Base-by-base conservation (phyloP, 2,113 vertebrate species). In the Phrynosoma platyrhinos region DNA sequence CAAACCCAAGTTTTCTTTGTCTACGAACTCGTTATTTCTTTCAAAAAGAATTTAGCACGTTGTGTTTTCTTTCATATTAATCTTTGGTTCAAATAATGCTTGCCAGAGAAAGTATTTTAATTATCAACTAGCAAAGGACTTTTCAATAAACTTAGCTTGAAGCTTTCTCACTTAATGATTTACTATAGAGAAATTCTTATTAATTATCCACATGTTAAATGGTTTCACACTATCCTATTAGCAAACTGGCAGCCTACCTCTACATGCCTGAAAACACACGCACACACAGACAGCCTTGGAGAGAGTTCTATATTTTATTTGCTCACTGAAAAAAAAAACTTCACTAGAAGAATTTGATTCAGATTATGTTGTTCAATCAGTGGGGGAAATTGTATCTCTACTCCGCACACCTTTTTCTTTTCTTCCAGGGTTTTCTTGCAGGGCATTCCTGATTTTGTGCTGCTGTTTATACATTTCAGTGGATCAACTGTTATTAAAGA, bases 391-490 rank as follows among this genome's bases (percentile, higher is more conserved):
- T 36, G 62, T n/a, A 40, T 27, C 52, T 55, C 32, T 3, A 25
- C 8, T 4, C 9, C 6, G 1, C 7, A 1, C 6, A 62, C 1
- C 20, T 52, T 27, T 8, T 13, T 13, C 25, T 47, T 5, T 2
- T 7, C 1, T 10, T 21, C 25, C 21, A 83, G 52, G 53, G 8
- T 2, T 53, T 42, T 62, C 23, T 14, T 78, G 5, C 58, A 69
- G 4, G 18, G 25, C 25, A 13, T 69, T 20, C 21, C 2, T 27
- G 18, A 36, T 36, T 42, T 72, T 47, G 23, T 1, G 5, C 27
- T 42, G 58, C 14, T 52, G 40, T n/a, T 82, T 71, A 53, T 71
- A 71, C 62, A 30, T n/a, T 66, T 68, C 62, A 86, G 30, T 8
- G 72, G n/a, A 14, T 71, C 47, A 58, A 30, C 66, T 30, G 47